Evolutionary conservation across 2,113 vertebrate genomes (phyloP).

Genomic region (Myiozetetes cayanensis): DNA sequence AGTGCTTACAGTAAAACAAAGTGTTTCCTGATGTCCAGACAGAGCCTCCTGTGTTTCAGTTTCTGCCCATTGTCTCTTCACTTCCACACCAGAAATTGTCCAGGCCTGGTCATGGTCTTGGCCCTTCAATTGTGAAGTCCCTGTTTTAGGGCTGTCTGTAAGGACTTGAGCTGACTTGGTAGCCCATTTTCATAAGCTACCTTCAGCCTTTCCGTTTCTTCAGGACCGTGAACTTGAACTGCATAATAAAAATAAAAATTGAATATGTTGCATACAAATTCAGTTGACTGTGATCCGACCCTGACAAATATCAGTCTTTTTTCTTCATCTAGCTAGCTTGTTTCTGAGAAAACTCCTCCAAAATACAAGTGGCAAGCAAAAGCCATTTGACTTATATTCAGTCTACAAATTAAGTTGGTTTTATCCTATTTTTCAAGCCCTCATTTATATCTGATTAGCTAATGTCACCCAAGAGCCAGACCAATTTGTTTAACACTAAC

Average conservation of each 20-base stretch:
- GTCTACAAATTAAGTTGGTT: conserved; percentile 18
- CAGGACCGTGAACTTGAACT: not conserved
- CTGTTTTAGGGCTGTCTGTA: not conserved
- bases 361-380: conserved; percentile 33
- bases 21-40: not conserved
- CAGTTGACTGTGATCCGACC: not conserved
- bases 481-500: conserved; percentile 44
- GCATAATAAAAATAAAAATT: not conserved
- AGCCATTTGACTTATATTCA: not conserved
- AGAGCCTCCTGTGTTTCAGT: not conserved
- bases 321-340: not conserved
- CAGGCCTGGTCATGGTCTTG: not conserved
- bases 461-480: conserved; percentile 16
- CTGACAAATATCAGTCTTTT: not conserved
- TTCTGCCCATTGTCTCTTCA: not conserved
- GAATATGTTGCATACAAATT: not conserved
- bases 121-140: not conserved
- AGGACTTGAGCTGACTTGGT: not conserved
- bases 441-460: conserved; percentile 16
- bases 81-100: not conserved
- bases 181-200: not conserved
- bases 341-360: conserved; percentile 7
- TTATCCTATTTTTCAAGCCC: conserved; percentile 25
- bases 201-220: not conserved
- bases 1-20: not conserved